A percentile compares a stretch with the other conserved stretches of the same genome.
phyloP scores from a whole-genome alignment of 2,888 invertebrate species.

The Meteorus cinctellus region DNA sequence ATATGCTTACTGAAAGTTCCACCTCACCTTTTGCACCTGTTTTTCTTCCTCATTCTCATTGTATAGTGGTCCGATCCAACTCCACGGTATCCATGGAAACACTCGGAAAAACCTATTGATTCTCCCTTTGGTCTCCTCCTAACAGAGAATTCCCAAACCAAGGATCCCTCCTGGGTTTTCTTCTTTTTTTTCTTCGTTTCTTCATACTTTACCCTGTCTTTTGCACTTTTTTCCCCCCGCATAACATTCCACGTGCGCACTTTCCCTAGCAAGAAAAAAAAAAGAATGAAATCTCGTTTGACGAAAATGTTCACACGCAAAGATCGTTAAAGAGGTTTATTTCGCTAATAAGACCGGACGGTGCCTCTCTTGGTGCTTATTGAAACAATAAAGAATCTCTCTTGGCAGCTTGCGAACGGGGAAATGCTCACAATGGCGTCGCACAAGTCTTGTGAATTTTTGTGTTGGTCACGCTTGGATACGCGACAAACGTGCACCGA shows the following conservation, averaged over 20 bases:
- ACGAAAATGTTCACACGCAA: conserved; percentile 55
- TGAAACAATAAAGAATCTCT: conserved; percentile 73
- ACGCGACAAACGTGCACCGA: conserved; percentile 66
- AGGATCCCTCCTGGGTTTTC: conserved; percentile 62
- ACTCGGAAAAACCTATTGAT: conserved; percentile 73
- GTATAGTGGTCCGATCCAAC: conserved; percentile 60
- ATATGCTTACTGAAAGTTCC: conserved; percentile 68
- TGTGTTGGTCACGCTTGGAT: conserved; percentile 60
- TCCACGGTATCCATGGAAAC: conserved; percentile 73
- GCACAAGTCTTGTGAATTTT: conserved; percentile 17
- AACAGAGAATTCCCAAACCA: conserved; percentile 68
- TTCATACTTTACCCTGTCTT: conserved; percentile 42
- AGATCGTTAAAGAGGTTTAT: conserved; percentile 73
- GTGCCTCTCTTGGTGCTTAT: conserved; percentile 66
- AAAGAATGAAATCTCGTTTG: conserved; percentile 40
- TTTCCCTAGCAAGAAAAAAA: conserved; percentile 34
- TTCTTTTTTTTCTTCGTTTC: conserved; percentile 41
- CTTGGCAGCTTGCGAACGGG: conserved; percentile 39
- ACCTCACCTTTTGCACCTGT: conserved; percentile 60
- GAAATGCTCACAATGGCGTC: conserved; percentile 40
- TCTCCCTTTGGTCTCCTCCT: conserved; percentile 70
- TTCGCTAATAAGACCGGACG: conserved; percentile 73
- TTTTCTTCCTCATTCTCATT: conserved; percentile 60
- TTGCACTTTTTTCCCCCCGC: conserved; percentile 42
- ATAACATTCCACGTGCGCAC: conserved; percentile 19